Evolutionary conservation across 1,140 invertebrate species (phyloP), one percentile per base, ranked within the genome.

Genomic region (Drosophila pectinifera): DNA sequence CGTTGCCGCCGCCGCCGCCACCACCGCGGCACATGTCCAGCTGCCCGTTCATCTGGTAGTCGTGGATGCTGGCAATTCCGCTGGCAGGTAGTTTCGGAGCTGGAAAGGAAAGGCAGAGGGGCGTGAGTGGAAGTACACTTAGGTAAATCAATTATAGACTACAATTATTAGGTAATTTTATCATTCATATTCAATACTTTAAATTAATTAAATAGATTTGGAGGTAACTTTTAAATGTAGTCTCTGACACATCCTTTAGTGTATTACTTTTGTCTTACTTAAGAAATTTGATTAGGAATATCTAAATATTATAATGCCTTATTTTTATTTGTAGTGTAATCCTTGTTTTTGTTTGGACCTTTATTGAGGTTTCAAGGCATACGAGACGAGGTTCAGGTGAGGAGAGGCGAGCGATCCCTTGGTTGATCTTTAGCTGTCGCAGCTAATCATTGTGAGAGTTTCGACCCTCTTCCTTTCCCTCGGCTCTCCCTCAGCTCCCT

Each of bases 31-130:
- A 92, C 76, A 91, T 91, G 57, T 91, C 91, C 39, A 91, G 68
- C 68, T 91, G 91, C 42, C 90, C 90, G 67, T 90, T 92, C 63
- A 92, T 69, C 64, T 92, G 91, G 63, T 89, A 92, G 54, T 92
- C 91, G 73, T 92, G 91, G 61, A 92, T 62, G 93, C 95, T 96
- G 73, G 48, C 43, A n/a, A 80, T 84, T 38, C 90, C 92, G 59
- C 90, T 92, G 62, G 95, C 93, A 92, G 94, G 94, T 79, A 95
- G 92, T 92, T 96, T 96, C 42, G 95, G 94, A 51, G 93, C 96
- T 96, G 75, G 41, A 76, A 65, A 36, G 34, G n/a, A 67, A 46
- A 36, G 24, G 22, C 18, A 46, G 49, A 53, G 24, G 45, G 46
- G 26, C 31, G 48, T 57, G 18, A 69, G 20, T 46, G 54, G 5